These are phyloP conservation scores for Danio choprae DNA, from an alignment of 2,797 vertebrate species.

Conservation along the genomic window DNA sequence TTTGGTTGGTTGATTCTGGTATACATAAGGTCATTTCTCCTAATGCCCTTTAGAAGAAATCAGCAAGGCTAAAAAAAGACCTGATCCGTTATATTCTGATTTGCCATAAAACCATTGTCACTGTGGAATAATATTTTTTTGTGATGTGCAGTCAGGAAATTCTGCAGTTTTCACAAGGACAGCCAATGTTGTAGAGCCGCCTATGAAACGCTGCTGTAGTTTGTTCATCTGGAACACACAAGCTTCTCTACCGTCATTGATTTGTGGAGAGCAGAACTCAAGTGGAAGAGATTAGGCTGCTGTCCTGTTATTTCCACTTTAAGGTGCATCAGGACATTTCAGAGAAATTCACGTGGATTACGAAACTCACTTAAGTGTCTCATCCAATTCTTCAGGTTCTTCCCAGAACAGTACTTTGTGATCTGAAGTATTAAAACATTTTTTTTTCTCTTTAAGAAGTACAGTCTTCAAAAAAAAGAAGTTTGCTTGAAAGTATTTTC, in stretches of 20 bases:
- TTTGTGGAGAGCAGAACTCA: conserved; percentile 10
- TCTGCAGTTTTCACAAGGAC: conserved; percentile 4
- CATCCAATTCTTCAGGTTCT: conserved; percentile 1
- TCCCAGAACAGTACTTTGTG: not conserved
- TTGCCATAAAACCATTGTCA: not conserved
- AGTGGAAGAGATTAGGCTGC: conserved; percentile 27
- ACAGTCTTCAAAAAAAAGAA: not conserved
- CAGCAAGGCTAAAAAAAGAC: not conserved
- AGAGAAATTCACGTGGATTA: not conserved
- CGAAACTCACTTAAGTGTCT: conserved; percentile 18
- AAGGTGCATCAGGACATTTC: conserved; percentile 13
- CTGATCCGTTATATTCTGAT: not conserved
- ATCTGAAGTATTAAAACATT: not conserved
- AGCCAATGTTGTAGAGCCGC: not conserved
- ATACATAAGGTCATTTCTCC: not conserved
- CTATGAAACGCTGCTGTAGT: not conserved
- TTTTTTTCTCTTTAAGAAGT: conserved; percentile 2
- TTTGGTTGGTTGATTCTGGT: not conserved
- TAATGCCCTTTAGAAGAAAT: not conserved
- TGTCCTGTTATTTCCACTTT: conserved; percentile 28
- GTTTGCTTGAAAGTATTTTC: not conserved
- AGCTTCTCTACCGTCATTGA: conserved; percentile 30
- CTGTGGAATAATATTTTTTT: not conserved
- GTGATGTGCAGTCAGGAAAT: not conserved
- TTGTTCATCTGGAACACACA: conserved; percentile 11